phyloP scores from a whole-genome alignment of 2,888 invertebrate genomes.

The Microdon myrmicae region DNA sequence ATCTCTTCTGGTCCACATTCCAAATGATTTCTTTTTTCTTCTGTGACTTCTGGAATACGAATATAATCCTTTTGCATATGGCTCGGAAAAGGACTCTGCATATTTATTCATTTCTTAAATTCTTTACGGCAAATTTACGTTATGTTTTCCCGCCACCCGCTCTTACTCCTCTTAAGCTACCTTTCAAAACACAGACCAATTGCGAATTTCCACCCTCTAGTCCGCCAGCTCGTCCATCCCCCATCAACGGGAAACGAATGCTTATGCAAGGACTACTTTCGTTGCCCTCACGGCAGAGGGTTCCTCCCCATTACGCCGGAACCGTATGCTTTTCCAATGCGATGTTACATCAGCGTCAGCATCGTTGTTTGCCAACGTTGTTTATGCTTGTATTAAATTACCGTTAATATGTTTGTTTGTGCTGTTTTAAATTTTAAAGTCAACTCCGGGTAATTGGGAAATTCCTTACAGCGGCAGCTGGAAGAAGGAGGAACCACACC shows the following conservation, averaged over 20 bases:
- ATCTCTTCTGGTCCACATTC: too few species aligned
- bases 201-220: conserved; percentile 1
- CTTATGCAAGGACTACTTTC: conserved; percentile 34
- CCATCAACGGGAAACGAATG: too few species aligned
- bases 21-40: too few species aligned
- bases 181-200: conserved; percentile 2
- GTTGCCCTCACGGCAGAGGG: conserved; percentile 16
- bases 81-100: too few species aligned
- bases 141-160: conserved; percentile 1
- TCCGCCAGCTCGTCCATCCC: neutral
- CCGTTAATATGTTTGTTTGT: conserved; percentile 54
- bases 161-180: neutral
- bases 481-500: conserved; percentile 7
- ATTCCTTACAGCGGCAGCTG: conserved; percentile 39
- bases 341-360: conserved; percentile 35
- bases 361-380: conserved; percentile 42
- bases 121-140: too few species aligned
- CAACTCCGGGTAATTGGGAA: conserved; percentile 49
- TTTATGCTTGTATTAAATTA: conserved; percentile 54
- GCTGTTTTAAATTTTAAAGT: conserved; percentile 51
- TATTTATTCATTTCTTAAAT: too few species aligned
- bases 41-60: too few species aligned
- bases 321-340: conserved; percentile 37
- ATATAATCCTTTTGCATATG: too few species aligned
- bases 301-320: conserved; percentile 1